A percentile compares a stretch with the other conserved stretches of the same genome.
These are phyloP conservation scores for Megathymus violae DNA, from an alignment of 1,140 invertebrate species.

Conservation along the genomic window DNA sequence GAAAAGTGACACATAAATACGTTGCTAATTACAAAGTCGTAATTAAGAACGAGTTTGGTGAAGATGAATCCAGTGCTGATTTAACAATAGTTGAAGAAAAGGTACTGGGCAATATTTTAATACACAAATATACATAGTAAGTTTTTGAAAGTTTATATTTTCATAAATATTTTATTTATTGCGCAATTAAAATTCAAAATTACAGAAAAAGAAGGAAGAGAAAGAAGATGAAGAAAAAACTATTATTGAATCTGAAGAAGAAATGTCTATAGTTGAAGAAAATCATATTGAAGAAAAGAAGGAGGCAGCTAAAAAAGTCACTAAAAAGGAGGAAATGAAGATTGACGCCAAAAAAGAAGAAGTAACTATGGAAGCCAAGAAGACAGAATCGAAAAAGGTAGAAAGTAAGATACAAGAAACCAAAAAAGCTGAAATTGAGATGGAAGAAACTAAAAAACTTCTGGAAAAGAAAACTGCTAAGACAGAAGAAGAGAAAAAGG, in stretches of 20 bases:
- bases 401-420: constrained; percentile 62
- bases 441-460: constrained; percentile 78
- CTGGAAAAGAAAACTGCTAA: constrained; percentile 83
- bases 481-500: constrained; percentile 82
- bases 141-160: too few relatives aligned
- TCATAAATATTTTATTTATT: neutral
- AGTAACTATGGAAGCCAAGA: constrained; percentile 73
- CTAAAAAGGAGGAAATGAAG: constrained; percentile 78
- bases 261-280: constrained; percentile 75
- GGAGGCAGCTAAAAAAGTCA: constrained; percentile 70
- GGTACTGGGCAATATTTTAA: constrained; percentile 49
- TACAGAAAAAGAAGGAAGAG: constrained; percentile 82
- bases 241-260: constrained; percentile 65
- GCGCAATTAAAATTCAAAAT: constrained; percentile 31
- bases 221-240: constrained; percentile 81
- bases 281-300: constrained; percentile 79
- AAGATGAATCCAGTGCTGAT: constrained; percentile 91
- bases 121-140: neutral
- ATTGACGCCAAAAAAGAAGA: constrained; percentile 70
- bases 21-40: constrained; percentile 91
- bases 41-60: constrained; percentile 92
- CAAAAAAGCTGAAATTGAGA: constrained; percentile 79
- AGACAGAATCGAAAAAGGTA: constrained; percentile 69
- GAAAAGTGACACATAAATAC: constrained; percentile 87
- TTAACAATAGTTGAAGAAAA: constrained; percentile 87